Base-by-base conservation (phyloP, 1,140 invertebrate genomes). In the Drosophila ananassae region DNA sequence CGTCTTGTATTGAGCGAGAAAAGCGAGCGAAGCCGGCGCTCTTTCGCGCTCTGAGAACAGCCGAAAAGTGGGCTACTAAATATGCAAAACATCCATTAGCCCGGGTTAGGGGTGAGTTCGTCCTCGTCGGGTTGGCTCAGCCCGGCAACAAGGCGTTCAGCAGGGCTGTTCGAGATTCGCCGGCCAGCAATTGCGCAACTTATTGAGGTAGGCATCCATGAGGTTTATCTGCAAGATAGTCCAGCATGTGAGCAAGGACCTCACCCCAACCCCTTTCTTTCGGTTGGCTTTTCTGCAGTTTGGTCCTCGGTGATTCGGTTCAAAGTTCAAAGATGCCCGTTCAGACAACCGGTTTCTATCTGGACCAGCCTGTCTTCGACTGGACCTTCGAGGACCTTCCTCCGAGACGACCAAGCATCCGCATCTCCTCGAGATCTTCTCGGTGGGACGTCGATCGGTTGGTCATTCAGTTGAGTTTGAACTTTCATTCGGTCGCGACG, bases 401-500 rank as follows among this genome's bases (percentile, higher is more conserved):
- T 79, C 44, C 13, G 28, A 50, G 25, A 9, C 46, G 44, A 9
- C 17, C 32, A 51, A 83, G 78, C 82, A 78, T 87, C 82, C 62
- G 57, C 63, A 50, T 71, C 66, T 71, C 54, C 37, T 59, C 48
- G 53, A 66, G 53, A 75, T 39, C 17, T 68, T 58, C 46, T 71
- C 55, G 72, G 56, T 69, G 62, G 55, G 56, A 69, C 51, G 44
- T 32, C 53, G 32, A 71, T 58, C 60, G 39, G 25, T 57, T 50
- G 34, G 66, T 24, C 68, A 62, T 61, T 89, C 83, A 89, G 83
- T 89, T 89, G 79, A 79, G 83, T 83, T 89, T 89, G 77, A 89
- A 89, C 84, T 89, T 89, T 79, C 83, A 83, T 66, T 89, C 83
- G 83, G 79, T 89, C 79, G 84, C 75, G 82, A 82, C 82, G 82